phyloP scores from a whole-genome alignment of 2,797 vertebrate genomes.

The Arrhamphus sclerolepis region DNA sequence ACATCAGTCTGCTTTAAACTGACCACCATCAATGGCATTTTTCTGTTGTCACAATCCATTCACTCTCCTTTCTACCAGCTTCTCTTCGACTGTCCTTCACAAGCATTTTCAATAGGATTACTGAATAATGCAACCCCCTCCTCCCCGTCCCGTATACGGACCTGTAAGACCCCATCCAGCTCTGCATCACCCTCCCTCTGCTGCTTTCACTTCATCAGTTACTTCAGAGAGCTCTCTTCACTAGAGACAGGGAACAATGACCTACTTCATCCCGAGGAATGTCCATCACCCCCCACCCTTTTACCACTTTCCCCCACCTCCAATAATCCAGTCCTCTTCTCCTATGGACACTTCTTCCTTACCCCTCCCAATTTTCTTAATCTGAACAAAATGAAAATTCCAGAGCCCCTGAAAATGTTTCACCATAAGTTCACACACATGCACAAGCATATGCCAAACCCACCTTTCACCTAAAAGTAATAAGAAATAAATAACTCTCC shows the following conservation, averaged over 20 bases:
- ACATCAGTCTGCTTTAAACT: conserved; percentile 74
- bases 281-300: conserved; percentile 60
- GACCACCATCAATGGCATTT: conserved; percentile 84
- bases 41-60: conserved; percentile 85
- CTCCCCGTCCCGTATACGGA: conserved; percentile 64
- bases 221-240: conserved; percentile 83
- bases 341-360: conserved; percentile 54
- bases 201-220: conserved; percentile 85
- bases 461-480: conserved; percentile 22
- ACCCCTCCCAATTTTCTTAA: conserved; percentile 70
- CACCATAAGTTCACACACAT: conserved; percentile 60
- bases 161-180: conserved; percentile 69
- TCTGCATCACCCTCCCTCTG: conserved; percentile 66
- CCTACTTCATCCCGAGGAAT: conserved; percentile 87
- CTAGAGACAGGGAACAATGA: conserved; percentile 83
- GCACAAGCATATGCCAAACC: conserved; percentile 23
- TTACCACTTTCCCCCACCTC: conserved; percentile 26
- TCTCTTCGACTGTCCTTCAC: conserved; percentile 81
- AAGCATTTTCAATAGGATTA: conserved; percentile 85
- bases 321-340: conserved; percentile 67
- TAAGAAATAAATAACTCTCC: background rate
- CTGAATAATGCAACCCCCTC: conserved; percentile 76
- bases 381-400: conserved; percentile 85
- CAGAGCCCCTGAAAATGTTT: conserved; percentile 68
- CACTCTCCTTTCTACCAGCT: conserved; percentile 69